Percentiles rank a stretch among this genome's conserved stretches.
phyloP scores from a whole-genome alignment of 2,113 vertebrate species.

The Paramisgurnus dabryanus region DNA sequence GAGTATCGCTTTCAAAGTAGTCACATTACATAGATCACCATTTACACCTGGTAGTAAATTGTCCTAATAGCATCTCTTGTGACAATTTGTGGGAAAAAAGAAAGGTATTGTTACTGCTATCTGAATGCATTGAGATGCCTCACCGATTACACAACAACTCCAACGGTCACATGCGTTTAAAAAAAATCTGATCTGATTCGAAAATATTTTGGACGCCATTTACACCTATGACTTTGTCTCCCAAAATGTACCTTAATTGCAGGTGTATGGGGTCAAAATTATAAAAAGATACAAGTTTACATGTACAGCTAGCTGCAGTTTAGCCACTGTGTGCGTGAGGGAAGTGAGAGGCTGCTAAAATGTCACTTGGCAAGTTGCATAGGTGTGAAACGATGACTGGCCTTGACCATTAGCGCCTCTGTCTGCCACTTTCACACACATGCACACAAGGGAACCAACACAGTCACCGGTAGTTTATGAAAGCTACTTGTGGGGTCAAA shows the following conservation, averaged over 20 bases:
- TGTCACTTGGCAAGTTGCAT: slow-evolving; percentile 52
- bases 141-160: too few relatives aligned
- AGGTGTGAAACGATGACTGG: slow-evolving; percentile 63
- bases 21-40: too few relatives aligned
- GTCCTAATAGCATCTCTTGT: too few relatives aligned
- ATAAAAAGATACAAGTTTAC: not conserved
- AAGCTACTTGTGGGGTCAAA: slow-evolving; percentile 29
- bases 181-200: too few relatives aligned
- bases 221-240: too few relatives aligned
- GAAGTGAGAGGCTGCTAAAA: slow-evolving; percentile 56
- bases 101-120: too few relatives aligned
- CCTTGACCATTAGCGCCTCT: slow-evolving; percentile 56
- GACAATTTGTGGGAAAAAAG: too few relatives aligned
- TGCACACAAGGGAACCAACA: slow-evolving; percentile 19
- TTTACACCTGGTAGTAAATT: too few relatives aligned
- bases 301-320: slow-evolving; percentile 12
- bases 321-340: not conserved
- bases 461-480: slow-evolving; percentile 12
- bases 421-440: slow-evolving; percentile 32
- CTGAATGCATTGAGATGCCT: too few relatives aligned
- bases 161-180: too few relatives aligned
- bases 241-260: too few relatives aligned
- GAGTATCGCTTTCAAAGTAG: not conserved
- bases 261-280: not conserved
- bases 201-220: too few relatives aligned